Evolutionary conservation across 2,797 vertebrate species (phyloP).

Genomic region (Silurus aristotelis): DNA sequence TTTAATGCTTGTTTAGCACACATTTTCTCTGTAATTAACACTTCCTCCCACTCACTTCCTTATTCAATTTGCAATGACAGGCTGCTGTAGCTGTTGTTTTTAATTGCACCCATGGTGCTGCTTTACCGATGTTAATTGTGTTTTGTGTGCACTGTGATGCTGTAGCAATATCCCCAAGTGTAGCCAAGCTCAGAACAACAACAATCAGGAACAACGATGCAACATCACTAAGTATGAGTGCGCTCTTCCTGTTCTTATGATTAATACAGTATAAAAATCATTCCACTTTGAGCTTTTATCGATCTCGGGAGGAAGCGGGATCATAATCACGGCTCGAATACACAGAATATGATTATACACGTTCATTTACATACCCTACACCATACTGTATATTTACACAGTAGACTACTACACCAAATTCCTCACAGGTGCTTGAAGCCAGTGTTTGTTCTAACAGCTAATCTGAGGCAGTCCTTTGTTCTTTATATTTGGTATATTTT

Average conservation of each 20-base stretch:
- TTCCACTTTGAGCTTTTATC: constrained; percentile 87
- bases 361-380: background rate
- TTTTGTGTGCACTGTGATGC: constrained; percentile 86
- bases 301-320: background rate
- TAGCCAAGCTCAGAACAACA: constrained; percentile 88
- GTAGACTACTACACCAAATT: background rate
- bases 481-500: no score
- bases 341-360: background rate
- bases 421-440: background rate
- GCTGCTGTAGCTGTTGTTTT: constrained; percentile 97
- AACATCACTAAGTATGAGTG: constrained; percentile 84
- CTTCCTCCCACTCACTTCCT: constrained; percentile 85
- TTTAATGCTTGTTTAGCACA: constrained; percentile 83
- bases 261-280: constrained; percentile 91
- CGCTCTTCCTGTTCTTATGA: constrained; percentile 84
- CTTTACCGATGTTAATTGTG: constrained; percentile 98
- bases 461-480: constrained; percentile 63
- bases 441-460: background rate
- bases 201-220: constrained; percentile 75
- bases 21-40: constrained; percentile 87
- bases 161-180: constrained; percentile 89
- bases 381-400: background rate
- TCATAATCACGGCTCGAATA: background rate
- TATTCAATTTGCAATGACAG: constrained; percentile 93
- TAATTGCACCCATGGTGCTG: constrained; percentile 96